Conservation (phyloP, 1,140 invertebrate genomes). For the Panagrolaimus sp. region DNA sequence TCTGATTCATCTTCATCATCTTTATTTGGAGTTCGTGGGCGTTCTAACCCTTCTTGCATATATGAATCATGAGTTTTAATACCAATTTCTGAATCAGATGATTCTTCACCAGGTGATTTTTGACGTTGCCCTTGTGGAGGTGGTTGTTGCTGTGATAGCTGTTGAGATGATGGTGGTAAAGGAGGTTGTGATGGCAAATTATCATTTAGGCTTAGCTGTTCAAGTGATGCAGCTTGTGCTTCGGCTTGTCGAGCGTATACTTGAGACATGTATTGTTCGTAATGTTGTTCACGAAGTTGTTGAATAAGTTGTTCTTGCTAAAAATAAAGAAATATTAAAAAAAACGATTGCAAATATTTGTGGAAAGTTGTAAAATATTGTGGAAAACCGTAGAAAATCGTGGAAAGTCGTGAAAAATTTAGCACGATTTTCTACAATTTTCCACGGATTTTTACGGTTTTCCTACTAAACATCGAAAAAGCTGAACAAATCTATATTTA, state of each 20-base stretch:
- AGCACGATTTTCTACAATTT: no score
- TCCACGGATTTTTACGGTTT: no score
- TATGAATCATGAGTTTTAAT: conserved; percentile 31
- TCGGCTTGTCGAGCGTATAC: conserved; percentile 43
- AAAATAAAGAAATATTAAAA: no score
- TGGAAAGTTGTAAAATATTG: no score
- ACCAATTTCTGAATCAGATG: conserved; percentile 37
- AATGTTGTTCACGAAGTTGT: conserved; percentile 48
- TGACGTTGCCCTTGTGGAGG: background rate
- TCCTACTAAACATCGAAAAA: no score
- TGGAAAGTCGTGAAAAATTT: no score
- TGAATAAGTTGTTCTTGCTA: conserved; percentile 43
- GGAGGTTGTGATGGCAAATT: background rate
- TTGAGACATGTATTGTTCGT: conserved; percentile 47
- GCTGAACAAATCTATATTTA: no score
- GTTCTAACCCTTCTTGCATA: conserved; percentile 33
- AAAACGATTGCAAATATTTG: no score
- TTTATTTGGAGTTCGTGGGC: conserved; percentile 16
- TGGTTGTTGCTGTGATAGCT: no score
- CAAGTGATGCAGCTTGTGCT: conserved; percentile 29
- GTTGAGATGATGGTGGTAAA: conserved; percentile 2
- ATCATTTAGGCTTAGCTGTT: conserved; percentile 3
- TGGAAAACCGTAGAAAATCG: no score
- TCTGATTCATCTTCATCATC: conserved; percentile 34
- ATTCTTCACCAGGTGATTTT: background rate